phyloP scores from a whole-genome alignment of 2,888 invertebrate genomes.

The Leucophenga maculata region DNA sequence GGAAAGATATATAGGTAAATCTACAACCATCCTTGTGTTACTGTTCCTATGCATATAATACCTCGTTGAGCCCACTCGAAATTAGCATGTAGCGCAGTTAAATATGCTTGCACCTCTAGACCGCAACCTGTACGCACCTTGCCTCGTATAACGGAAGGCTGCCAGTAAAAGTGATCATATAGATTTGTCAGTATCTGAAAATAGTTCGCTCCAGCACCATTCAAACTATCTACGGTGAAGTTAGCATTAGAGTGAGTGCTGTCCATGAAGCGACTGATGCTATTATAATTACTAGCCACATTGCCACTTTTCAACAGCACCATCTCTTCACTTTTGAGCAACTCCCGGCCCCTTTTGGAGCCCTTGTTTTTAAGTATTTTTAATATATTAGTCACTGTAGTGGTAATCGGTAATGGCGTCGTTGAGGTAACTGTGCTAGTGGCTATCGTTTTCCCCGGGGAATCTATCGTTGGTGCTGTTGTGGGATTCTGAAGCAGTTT shows the following conservation, averaged over 20 bases:
- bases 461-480: slow-evolving; percentile 35
- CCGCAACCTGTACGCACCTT: slow-evolving; percentile 75
- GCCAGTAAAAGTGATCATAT: slow-evolving; percentile 71
- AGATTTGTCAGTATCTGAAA: slow-evolving; percentile 69
- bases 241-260: slow-evolving; percentile 38
- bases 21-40: background rate
- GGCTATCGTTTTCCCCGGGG: slow-evolving; percentile 34
- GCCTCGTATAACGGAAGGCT: slow-evolving; percentile 65
- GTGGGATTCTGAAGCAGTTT: background rate
- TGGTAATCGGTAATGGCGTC: slow-evolving; percentile 25
- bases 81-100: slow-evolving; percentile 76
- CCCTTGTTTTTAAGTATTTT: slow-evolving; percentile 66
- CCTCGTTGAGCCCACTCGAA: slow-evolving; percentile 85
- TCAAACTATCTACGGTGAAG: slow-evolving; percentile 50
- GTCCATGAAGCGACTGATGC: slow-evolving; percentile 64
- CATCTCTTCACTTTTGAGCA: slow-evolving; percentile 62
- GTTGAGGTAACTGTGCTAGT: slow-evolving; percentile 28
- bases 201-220: slow-evolving; percentile 59
- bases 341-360: slow-evolving; percentile 62
- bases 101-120: slow-evolving; percentile 75
- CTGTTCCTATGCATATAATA: slow-evolving; percentile 60
- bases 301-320: slow-evolving; percentile 52
- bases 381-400: slow-evolving; percentile 62
- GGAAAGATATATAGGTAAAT: background rate
- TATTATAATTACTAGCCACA: slow-evolving; percentile 65